A percentile compares a stretch with the other conserved stretches of the same genome.
Conservation (phyloP, 2,888 invertebrate species). For the Drosophila paucipuncta region DNA sequence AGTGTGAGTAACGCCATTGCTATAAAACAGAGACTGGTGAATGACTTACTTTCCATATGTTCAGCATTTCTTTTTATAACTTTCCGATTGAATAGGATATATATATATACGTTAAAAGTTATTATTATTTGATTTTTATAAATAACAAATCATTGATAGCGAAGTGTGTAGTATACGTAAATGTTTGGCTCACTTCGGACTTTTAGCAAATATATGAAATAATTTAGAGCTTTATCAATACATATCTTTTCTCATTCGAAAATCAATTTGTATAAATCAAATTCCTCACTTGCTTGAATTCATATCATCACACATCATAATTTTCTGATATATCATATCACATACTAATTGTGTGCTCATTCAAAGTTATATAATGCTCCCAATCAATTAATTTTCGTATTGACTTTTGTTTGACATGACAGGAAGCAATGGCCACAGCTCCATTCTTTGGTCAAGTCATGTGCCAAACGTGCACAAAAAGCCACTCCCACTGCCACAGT, state of each 20-base stretch:
- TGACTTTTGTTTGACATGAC: slow-evolving; percentile 39
- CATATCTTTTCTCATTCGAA: neutral
- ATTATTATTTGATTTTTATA: neutral
- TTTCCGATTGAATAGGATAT: neutral
- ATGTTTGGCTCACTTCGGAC: neutral
- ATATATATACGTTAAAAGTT: neutral
- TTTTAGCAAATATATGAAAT: neutral
- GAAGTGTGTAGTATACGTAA: neutral
- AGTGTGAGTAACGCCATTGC: neutral
- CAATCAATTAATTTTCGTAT: slow-evolving; percentile 62
- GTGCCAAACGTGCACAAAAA: slow-evolving; percentile 25
- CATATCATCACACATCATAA: neutral
- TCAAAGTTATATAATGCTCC: slow-evolving; percentile 49
- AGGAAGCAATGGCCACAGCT: slow-evolving; percentile 29
- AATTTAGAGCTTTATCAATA: neutral
- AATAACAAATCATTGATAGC: neutral
- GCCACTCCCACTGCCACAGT: neutral
- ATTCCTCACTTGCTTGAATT: neutral
- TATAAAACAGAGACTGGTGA: neutral
- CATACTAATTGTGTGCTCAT: slow-evolving; percentile 9
- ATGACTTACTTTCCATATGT: slow-evolving; percentile 5
- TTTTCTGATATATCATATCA: slow-evolving; percentile 4
- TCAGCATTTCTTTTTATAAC: neutral
- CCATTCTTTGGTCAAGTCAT: slow-evolving; percentile 38
- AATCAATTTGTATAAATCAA: neutral